These are phyloP conservation scores for Dasypus novemcinctus DNA, from an alignment of 2,113 vertebrate genomes.

Conservation along the genomic window DNA sequence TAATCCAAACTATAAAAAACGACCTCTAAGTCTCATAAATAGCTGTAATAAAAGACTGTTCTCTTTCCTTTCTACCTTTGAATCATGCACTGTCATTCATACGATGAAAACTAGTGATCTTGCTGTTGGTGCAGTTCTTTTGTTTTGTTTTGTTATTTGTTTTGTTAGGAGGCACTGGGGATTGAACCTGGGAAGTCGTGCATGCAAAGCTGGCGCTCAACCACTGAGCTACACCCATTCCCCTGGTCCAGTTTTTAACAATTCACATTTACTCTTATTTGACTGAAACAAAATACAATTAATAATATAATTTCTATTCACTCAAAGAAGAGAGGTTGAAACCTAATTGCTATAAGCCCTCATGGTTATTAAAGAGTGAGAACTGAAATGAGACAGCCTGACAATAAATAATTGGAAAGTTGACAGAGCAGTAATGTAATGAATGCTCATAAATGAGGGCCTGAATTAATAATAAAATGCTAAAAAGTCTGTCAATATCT, in stretches of 20 bases:
- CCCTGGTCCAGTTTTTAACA: background rate
- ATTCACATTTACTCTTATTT: background rate
- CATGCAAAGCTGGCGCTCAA: no score
- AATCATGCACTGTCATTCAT: background rate
- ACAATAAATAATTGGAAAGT: background rate
- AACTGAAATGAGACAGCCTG: background rate
- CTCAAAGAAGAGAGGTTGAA: conserved; percentile 15
- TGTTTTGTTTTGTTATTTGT: no score
- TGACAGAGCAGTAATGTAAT: background rate
- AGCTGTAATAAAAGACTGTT: background rate
- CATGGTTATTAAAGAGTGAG: background rate
- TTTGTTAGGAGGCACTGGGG: no score
- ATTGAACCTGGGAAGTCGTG: no score
- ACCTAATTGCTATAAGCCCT: background rate
- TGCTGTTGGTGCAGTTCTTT: background rate
- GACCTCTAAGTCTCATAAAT: background rate
- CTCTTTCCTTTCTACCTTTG: background rate
- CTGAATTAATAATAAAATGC: background rate
- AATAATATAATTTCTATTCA: background rate
- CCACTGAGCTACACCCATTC: background rate
- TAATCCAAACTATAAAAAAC: background rate
- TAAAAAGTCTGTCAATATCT: background rate
- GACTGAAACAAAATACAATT: background rate
- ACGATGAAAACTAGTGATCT: background rate
- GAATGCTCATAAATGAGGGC: background rate